Evolutionary conservation across 2,113 vertebrate species (phyloP), one percentile per base, ranked within the genome.

Genomic region (Eulacestoma nigropectus): DNA sequence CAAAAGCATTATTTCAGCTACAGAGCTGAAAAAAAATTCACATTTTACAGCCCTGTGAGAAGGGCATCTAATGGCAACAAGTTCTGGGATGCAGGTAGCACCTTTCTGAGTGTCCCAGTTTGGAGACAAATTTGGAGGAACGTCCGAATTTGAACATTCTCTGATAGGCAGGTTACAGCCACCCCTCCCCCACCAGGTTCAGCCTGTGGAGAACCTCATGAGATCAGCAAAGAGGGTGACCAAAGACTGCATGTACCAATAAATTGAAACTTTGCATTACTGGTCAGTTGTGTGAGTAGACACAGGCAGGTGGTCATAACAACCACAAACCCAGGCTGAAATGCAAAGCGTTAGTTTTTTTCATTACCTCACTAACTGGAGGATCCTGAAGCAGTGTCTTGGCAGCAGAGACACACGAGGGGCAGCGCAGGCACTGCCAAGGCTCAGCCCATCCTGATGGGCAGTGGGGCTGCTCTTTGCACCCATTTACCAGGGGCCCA

Each of bases 361-460:
- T 32, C 11, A 7, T 37, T 44, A 15, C 6, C 17, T 67, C 2
- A 0, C 30, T 11, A 5, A 14, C 26, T 68, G 44, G 26, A 68
- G 53, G 53, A 37, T n/a, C 46, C 26, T 32, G 46, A 68, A 22
- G 63, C 53, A 23, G 63, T 12, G 3, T 6, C 27, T 7, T 27
- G 44, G 21, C 22, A 52, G 63, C 37, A 52, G 63, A 37, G 33
- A 44, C 53, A 32, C 52, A 6, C 0, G 1, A 77, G 62, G 37
- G 26, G 17, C 62, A 86, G 26, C 0, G 0, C 52, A 65, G 70
- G 42, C 52, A 21, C 62, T 42, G 42, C 60, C 35, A 30, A 30
- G 44, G 62, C 84, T 76, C 72, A 44, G 72, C 37, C 33, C 33
- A 27, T 59, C 37, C 60, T 33, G 37, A 7, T 22, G 53, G 62